A percentile compares a stretch with the other conserved stretches of the same genome.
Conservation (phyloP, 2,888 invertebrate genomes). For the Zhengitettix transpicula region DNA sequence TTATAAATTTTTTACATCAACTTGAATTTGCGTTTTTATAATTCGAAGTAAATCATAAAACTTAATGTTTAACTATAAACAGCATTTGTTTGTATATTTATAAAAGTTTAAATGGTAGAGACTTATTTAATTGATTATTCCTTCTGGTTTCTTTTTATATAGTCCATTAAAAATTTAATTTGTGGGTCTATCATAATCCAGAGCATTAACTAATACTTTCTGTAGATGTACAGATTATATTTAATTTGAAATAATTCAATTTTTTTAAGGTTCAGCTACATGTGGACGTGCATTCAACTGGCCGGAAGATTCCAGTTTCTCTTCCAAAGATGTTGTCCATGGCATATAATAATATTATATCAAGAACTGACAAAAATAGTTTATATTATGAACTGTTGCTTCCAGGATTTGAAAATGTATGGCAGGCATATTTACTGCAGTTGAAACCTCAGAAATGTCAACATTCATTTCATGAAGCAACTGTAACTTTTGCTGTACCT, state of each 20-base stretch:
- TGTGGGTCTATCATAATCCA: no score
- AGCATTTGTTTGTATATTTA: no score
- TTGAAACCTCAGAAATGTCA: slow-evolving; percentile 36
- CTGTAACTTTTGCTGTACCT: slow-evolving; percentile 42
- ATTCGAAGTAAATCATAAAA: no score
- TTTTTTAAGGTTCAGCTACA: slow-evolving; percentile 39
- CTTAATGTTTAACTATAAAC: no score
- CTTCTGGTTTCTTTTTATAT: background rate
- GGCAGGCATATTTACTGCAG: slow-evolving; percentile 41
- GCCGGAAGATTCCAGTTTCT: slow-evolving; percentile 17
- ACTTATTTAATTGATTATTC: background rate
- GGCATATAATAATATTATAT: slow-evolving; percentile 10
- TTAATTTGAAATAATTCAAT: slow-evolving; percentile 1
- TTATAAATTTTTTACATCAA: no score
- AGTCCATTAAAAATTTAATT: no score
- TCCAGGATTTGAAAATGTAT: slow-evolving; percentile 35
- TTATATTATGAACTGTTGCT: slow-evolving; percentile 43
- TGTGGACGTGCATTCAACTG: slow-evolving; percentile 41
- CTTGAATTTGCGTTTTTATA: no score
- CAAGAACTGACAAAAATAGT: slow-evolving; percentile 38
- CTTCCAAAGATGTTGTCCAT: slow-evolving; percentile 8
- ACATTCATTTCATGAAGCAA: slow-evolving; percentile 34
- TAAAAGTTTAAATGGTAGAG: no score
- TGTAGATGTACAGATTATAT: background rate
- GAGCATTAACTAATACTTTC: no score